A percentile compares a stretch with the other conserved stretches of the same genome.
These are phyloP conservation scores for Peucedramus taeniatus DNA, from an alignment of 2,113 vertebrate genomes.

Conservation along the genomic window DNA sequence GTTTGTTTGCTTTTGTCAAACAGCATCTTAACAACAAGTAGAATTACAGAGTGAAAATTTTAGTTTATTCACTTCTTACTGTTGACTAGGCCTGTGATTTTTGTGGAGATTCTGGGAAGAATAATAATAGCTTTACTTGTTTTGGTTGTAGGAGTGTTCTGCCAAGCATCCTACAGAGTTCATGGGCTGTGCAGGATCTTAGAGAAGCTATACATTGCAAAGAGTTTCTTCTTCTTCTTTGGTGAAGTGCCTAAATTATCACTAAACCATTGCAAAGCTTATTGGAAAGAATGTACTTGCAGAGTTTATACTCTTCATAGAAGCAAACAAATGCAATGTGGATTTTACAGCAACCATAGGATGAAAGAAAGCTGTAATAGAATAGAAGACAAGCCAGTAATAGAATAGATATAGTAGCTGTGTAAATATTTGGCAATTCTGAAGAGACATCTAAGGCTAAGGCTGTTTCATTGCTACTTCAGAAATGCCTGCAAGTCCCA, in stretches of 20 bases:
- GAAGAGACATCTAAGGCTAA: not conserved
- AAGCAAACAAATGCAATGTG: not conserved
- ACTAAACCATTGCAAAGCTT: not conserved
- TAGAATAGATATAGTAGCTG: not conserved
- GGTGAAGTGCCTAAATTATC: not conserved
- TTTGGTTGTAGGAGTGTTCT: not conserved
- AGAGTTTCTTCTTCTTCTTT: not conserved
- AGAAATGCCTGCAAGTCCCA: not conserved
- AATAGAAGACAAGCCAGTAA: not conserved
- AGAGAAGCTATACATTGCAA: not conserved
- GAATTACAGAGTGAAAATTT: not conserved
- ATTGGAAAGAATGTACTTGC: not conserved
- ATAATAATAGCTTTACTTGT: not conserved
- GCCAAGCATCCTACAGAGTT: not conserved
- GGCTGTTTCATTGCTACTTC: not conserved
- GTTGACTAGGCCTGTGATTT: not conserved
- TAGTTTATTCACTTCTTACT: not conserved
- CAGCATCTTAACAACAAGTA: not conserved
- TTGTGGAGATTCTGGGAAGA: not conserved
- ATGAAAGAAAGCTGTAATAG: not conserved
- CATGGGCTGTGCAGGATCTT: not conserved
- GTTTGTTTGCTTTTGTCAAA: not conserved
- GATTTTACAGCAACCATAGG: not conserved
- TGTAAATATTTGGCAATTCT: not conserved
- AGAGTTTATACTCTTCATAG: not conserved